These are phyloP conservation scores for Phenganax stokvisi DNA, from an alignment of 92 coral and sea anemone genomes.

Conservation along the genomic window DNA sequence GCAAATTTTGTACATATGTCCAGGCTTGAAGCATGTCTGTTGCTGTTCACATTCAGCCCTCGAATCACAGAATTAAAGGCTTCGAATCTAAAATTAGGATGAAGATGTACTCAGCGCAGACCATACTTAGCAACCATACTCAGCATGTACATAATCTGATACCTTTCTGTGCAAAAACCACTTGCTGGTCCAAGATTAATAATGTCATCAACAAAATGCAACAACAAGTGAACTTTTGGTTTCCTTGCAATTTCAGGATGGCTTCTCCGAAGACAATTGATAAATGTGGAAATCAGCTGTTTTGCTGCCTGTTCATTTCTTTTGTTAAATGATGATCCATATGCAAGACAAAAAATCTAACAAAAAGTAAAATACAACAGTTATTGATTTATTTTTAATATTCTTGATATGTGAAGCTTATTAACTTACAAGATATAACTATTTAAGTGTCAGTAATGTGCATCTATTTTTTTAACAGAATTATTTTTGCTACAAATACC, in stretches of 20 bases:
- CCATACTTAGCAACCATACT: neutral
- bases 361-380: neutral
- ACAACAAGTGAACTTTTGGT: conserved; percentile 11
- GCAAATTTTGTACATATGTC: conserved; percentile 9
- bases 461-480: neutral
- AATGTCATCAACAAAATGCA: conserved; percentile 16
- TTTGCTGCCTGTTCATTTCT: conserved; percentile 5
- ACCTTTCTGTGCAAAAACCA: conserved; percentile 28
- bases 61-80: conserved; percentile 11
- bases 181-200: conserved; percentile 24
- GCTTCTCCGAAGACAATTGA: neutral
- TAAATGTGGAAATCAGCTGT: conserved; percentile 8
- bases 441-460: neutral
- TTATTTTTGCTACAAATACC: neutral
- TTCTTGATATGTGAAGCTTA: neutral
- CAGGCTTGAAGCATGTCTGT: conserved; percentile 11
- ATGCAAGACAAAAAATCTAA: conserved; percentile 16
- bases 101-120: neutral
- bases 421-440: neutral
- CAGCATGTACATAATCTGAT: neutral
- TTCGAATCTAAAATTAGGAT: conserved; percentile 9
- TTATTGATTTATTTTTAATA: neutral
- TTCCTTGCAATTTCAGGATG: neutral
- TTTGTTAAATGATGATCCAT: neutral
- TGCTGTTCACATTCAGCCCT: conserved; percentile 13